Base-by-base conservation (phyloP, 1,140 invertebrate species). In the Alviniconcha marisindica region DNA sequence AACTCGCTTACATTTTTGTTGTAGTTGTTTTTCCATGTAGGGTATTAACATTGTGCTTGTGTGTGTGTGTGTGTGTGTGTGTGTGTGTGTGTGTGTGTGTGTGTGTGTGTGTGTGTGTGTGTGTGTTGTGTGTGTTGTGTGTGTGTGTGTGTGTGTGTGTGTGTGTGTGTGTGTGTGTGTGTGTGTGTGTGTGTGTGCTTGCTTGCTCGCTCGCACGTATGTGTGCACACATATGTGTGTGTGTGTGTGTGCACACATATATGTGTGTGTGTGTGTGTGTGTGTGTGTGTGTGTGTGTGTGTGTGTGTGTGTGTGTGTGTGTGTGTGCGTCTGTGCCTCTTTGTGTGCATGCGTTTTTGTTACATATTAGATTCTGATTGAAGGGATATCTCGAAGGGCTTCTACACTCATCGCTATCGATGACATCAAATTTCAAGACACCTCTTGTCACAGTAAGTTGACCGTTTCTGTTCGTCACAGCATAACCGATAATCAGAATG, bases 291-390 rank as follows among this genome's bases (percentile, higher is more conserved):
- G 56, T 60, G 56, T 60, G 56, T 60, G 56, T 60, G 56, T 60
- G 56, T 60, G 56, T 60, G 56, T 60, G 56, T 60, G 56, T 60
- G 56, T 60, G 56, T 60, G 56, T 51, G 48, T 51, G 48, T 51
- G 48, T 51, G 48, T 51, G 48, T 51, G 48, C 21, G 48, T 51
- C 10, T 51, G 48, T 51, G 48, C 21, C 10, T 51, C 10, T 51
- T 7, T 51, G 4, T 60, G 1, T n/a, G n/a, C n/a, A 51, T 51
- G 10, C 21, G 21, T 51, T 21, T 51, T 7, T 51, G 10, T 51
- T 7, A 7, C 48, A 12, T 51, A n/a, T n/a, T 24, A 60, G 56
- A 5, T 60, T 24, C 21, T 60, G 56, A n/a, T 60, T 60, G 56
- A 60, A n/a, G 56, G 14, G 24, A 60, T n/a, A 60, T n/a, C 28